Base-by-base conservation (phyloP, 1,140 invertebrate genomes). In the Metopolophium dirhodum region DNA sequence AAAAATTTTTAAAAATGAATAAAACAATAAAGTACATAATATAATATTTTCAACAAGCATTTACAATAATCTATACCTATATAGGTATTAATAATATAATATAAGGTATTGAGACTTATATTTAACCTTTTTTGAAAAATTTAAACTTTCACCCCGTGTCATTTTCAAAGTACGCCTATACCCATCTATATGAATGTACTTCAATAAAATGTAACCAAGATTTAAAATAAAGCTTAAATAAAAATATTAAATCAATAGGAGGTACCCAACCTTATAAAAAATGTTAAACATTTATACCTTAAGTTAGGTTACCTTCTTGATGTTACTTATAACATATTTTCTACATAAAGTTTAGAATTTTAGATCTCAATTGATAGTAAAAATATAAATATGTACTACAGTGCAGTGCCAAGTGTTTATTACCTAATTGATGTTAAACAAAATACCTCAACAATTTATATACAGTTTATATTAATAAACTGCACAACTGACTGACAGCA, bases 391-490 rank as follows among this genome's bases (percentile, higher is more conserved):
- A 85, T 1, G 4, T 85, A 41, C 22, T 85, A 26, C 9, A 45
- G 9, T 2, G n/a, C 35, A 86, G 23, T 30, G 3, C 14, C 45
- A 47, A 47, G 47, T 41, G 41, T 45, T 86, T 47, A 47, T 47
- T 86, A 18, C 4, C 1, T 86, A 47, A 86, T 86, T 68, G 61
- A 2, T n/a, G 30, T 68, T 20, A 47, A 45, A 86, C 14, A 47
- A 86, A 86, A 86, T 47, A 47, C 41, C 45, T 86, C 41, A 86
- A 86, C 85, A 86, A 86, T 86, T 83, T 57, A 57, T 26, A 7
- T 8, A 54, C 61, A 77, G 30, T 77, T 85, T 86, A 86, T 47
- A 86, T 86, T 86, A 86, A 86, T 47, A 51, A 88, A 88, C 49
- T 35, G n/a, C 7, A 54, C 51, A 54, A 54, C 51, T 54, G 51